These are phyloP conservation scores for Scortum barcoo DNA, from an alignment of 2,113 vertebrate species.

Conservation along the genomic window DNA sequence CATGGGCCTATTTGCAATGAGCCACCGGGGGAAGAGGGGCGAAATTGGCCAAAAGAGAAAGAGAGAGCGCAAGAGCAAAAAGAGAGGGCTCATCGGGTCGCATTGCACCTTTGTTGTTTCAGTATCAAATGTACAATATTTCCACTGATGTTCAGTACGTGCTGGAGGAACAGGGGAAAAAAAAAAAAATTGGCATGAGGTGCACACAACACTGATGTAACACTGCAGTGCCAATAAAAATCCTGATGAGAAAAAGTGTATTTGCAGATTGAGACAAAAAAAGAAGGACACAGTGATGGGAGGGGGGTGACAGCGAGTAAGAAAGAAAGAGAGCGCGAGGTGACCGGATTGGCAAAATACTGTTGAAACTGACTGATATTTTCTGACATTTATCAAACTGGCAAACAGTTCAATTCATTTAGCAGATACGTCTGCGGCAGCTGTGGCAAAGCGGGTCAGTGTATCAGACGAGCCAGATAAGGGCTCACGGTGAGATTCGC, in stretches of 20 bases:
- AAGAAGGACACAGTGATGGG: neutral
- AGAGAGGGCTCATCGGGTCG: constrained; percentile 11
- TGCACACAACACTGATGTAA: neutral
- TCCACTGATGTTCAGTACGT: constrained; percentile 1
- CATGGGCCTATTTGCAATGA: constrained; percentile 46
- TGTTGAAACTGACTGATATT: constrained; percentile 65
- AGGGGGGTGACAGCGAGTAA: neutral
- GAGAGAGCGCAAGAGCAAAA: constrained; percentile 1
- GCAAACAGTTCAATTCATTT: constrained; percentile 61
- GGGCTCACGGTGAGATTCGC: constrained; percentile 44
- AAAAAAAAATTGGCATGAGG: neutral
- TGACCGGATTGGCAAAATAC: constrained; percentile 44
- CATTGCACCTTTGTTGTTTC: constrained; percentile 27
- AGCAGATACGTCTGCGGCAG: constrained; percentile 38
- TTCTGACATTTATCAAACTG: constrained; percentile 77
- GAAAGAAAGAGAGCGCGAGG: neutral
- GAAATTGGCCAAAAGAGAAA: constrained; percentile 24
- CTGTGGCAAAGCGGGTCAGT: constrained; percentile 31
- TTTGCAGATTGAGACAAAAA: neutral
- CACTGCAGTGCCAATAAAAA: constrained; percentile 9
- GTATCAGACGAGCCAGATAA: constrained; percentile 61
- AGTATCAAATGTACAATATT: neutral
- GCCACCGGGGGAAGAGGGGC: neutral
- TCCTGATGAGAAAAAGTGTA: constrained; percentile 2
- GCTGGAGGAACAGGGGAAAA: neutral